Evolutionary conservation across 1,140 invertebrate genomes (phyloP).

Genomic region (Cotesia vestalis): DNA sequence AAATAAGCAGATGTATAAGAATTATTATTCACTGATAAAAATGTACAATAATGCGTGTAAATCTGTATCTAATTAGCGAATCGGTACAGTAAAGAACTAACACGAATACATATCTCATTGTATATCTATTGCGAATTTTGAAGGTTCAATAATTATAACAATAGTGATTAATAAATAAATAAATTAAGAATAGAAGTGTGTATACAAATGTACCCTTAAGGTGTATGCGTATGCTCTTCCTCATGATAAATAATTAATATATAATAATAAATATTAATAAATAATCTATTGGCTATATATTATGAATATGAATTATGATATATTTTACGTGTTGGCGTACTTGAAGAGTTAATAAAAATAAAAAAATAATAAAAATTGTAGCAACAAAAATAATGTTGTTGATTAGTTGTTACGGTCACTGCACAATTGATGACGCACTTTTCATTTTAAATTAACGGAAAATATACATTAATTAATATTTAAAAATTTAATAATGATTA

Average conservation of each 20-base stretch:
- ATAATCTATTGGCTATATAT: constrained; percentile 26
- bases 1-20: constrained; percentile 16
- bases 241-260: constrained; percentile 2
- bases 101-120: constrained; percentile 35
- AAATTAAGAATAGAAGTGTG: constrained; percentile 15
- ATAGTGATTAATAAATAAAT: neutral
- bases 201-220: neutral
- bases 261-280: too few relatives aligned
- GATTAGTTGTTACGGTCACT: constrained; percentile 36
- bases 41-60: constrained; percentile 49
- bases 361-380: constrained; percentile 11
- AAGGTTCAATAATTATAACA: too few relatives aligned
- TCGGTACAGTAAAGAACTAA: constrained; percentile 47
- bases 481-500: neutral
- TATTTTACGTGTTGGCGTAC: constrained; percentile 3
- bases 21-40: constrained; percentile 42
- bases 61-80: constrained; percentile 58
- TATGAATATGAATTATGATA: neutral
- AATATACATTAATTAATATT: constrained; percentile 21
- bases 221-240: constrained; percentile 29
- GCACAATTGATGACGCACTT: constrained; percentile 39
- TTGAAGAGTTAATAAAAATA: constrained; percentile 1
- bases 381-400: constrained; percentile 31
- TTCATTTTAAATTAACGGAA: constrained; percentile 10
- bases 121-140: constrained; percentile 19